Evolutionary conservation across 2,888 invertebrate species (phyloP).

Genomic region (Dolichopus griseipennis): DNA sequence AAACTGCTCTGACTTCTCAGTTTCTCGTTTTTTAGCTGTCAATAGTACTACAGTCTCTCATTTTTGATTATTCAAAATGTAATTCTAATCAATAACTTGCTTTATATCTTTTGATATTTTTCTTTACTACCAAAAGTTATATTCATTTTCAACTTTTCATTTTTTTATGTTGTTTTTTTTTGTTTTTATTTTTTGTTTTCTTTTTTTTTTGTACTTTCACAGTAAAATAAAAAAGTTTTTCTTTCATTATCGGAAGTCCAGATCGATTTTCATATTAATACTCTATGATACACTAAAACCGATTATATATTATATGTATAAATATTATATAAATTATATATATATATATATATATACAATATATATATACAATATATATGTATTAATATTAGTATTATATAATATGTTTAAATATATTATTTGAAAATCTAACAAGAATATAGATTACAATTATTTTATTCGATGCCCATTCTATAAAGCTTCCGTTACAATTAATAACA

Average conservation of each 20-base stretch:
- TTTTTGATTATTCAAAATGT: conserved; percentile 3
- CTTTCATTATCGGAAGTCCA: conserved; percentile 3
- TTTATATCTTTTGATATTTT: neutral
- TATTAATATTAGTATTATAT: neutral
- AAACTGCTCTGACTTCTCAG: neutral
- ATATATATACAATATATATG: neutral
- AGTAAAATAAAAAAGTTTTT: no score
- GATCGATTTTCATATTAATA: conserved; percentile 1
- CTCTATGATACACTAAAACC: neutral
- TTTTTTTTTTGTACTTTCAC: neutral
- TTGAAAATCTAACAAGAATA: neutral
- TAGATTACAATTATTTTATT: neutral
- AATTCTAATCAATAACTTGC: neutral
- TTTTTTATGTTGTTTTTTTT: neutral
- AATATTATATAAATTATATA: neutral
- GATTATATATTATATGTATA: no score
- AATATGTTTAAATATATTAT: neutral
- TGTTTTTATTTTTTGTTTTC: neutral
- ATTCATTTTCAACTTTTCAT: neutral
- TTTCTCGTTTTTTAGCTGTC: neutral
- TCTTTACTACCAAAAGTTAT: conserved; percentile 1
- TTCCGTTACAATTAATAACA: neutral
- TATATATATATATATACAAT: neutral
- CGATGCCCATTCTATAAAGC: neutral
- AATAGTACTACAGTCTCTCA: neutral